Conservation (phyloP, 2,888 invertebrate genomes). For the Eustalomyia histrio region DNA sequence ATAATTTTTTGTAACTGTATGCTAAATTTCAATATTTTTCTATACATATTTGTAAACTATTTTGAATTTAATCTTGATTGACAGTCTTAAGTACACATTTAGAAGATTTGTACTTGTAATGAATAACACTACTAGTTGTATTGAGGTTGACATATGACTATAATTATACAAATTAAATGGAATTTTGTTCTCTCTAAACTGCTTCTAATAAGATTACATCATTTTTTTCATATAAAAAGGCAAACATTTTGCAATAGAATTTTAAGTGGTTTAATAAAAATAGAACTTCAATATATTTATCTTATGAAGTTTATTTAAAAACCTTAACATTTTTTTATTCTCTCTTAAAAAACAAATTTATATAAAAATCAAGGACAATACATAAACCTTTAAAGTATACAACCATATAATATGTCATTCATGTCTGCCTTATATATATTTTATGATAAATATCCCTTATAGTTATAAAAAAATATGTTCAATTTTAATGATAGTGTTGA, state of each 20-base stretch:
- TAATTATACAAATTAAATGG: constrained; percentile 39
- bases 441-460: constrained; percentile 42
- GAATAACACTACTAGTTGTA: constrained; percentile 7
- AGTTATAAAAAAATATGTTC: constrained; percentile 27
- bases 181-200: not conserved
- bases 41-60: not conserved
- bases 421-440: constrained; percentile 9
- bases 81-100: constrained; percentile 40
- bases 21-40: too few species aligned
- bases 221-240: not conserved
- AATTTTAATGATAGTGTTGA: constrained; percentile 34
- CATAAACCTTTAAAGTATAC: constrained; percentile 26
- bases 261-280: not conserved
- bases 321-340: too few species aligned
- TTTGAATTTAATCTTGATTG: constrained; percentile 35
- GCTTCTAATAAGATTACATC: constrained; percentile 27
- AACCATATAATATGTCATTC: constrained; percentile 29
- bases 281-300: too few species aligned
- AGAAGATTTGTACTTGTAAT: constrained; percentile 7
- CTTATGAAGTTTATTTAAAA: too few species aligned
- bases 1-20: too few species aligned
- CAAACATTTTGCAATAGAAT: not conserved
- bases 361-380: constrained; percentile 32
- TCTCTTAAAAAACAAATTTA: not conserved
- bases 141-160: constrained; percentile 37